Evolutionary conservation across 2,888 invertebrate genomes (phyloP).

Genomic region (Graphium colonna): DNA sequence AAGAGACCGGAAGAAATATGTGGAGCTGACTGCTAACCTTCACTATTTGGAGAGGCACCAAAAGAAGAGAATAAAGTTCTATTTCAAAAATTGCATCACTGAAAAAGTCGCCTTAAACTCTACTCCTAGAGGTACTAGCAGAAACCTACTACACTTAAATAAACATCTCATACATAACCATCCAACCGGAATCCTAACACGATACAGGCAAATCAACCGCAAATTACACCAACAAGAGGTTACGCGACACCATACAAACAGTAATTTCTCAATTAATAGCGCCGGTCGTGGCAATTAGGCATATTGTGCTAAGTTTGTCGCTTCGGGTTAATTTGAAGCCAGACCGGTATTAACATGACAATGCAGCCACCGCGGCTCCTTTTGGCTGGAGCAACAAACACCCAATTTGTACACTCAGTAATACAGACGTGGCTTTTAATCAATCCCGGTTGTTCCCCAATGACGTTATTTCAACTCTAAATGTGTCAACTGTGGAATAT

Average conservation of each 20-base stretch:
- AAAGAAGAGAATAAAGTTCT: too few relatives aligned
- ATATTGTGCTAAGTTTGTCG: conserved; percentile 27
- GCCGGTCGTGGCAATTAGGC: conserved; percentile 40
- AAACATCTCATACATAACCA: neutral
- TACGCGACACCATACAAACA: conserved; percentile 31
- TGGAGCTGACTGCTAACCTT: too few relatives aligned
- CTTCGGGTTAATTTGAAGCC: conserved; percentile 37
- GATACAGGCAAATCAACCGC: conserved; percentile 12
- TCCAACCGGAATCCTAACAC: neutral
- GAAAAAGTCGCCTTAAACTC: too few relatives aligned
- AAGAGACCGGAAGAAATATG: too few relatives aligned
- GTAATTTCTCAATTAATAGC: conserved; percentile 39
- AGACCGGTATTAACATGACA: conserved; percentile 56
- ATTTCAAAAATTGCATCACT: too few relatives aligned
- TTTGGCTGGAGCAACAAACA: conserved; percentile 39
- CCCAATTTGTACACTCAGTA: conserved; percentile 40
- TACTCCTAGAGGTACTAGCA: too few relatives aligned
- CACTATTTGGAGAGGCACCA: too few relatives aligned
- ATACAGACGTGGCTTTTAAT: neutral
- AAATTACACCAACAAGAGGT: conserved; percentile 18
- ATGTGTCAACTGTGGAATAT: too few relatives aligned
- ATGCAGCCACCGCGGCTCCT: conserved; percentile 48
- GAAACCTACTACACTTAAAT: too few relatives aligned
- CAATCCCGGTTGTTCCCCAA: neutral
- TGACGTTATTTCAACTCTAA: too few relatives aligned